Base-by-base conservation (phyloP, 2,113 vertebrate genomes). In the Panurus biarmicus region DNA sequence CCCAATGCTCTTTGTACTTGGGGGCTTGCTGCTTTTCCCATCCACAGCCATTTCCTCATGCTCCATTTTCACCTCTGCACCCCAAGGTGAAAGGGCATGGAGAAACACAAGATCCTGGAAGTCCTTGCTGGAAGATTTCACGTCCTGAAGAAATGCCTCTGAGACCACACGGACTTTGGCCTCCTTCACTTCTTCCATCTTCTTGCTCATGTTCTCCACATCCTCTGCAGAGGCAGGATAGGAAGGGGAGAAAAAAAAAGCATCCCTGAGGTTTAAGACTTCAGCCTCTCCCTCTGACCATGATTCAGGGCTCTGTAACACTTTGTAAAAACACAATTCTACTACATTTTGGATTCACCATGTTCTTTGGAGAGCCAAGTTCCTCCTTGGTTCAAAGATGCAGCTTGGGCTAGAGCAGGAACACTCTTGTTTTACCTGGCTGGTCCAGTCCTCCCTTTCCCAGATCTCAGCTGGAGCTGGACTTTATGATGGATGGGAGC, bases 151-250 rank as follows among this genome's bases (percentile, higher is more conserved):
- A 96, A 99, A 99, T 4, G 97, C 98, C 87, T 99, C 99, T 0
- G 98, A 98, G 31, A 99, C 98, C 19, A 99, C 99, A 0, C 98
- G 98, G 31, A 99, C 95, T 10, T 98, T 98, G 8, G 98, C 98
- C 10, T 98, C 98, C 77, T 98, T 98, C 9, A 98, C 98, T 79
- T 99, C 99, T 85, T 99, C 99, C 99, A 99, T 99, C 95, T 99
- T 99, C 97, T 99, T 99, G 83, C 71, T 98, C 98, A 99, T 98
- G 93, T 99, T 99, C 88, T 99, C 99, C 28, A 99, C 95, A 69
- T 99, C 99, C 98, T 99, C 99, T 99, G 98, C 48, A 90, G 53
- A 85, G 26, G 18, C 6, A 29, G 28, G n/a, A 56, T 28, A 70
- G 36, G 16, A 80, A 89, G 79, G 1, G 1, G 35, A 70, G 11